Base-by-base conservation (phyloP, 2,888 invertebrate species). In the Drosophila nr. perissopoda region DNA sequence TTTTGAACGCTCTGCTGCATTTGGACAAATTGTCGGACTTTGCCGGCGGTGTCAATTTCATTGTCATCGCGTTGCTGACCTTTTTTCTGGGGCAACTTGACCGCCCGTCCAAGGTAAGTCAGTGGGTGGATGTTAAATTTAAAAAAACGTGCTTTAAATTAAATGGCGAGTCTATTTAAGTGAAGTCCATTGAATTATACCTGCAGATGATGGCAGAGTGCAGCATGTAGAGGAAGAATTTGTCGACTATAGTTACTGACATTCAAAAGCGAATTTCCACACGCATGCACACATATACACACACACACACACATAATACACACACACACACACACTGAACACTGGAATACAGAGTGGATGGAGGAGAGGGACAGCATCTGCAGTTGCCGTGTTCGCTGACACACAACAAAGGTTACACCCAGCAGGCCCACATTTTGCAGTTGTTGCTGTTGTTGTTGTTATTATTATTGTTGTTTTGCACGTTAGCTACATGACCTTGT, bases 21-120 rank as follows among this genome's bases (percentile, higher is more conserved):
- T 95, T 97, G 94, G 98, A 98, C 92, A 98, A 98, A 94, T 94
- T 98, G 67, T 97, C 98, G 1, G 98, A 98, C 93, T 97, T 98
- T 94, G 98, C 98, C 72, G 98, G 98, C 11, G 98, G 98, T 66
- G 96, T 97, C 65, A 98, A 98, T 94, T 98, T 98, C 93, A 97
- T 98, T 80, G 96, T 98, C 63, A 95, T 98, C 81, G 97, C 98
- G 11, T 93, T 98, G 73, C 94, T 98, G 52, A 98, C 98, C 34
- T 97, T 98, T 93, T 96, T 97, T 90, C 94, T 98, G 49, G 97
- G 97, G 18, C 97, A 97, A 94, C 95, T 95, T 81, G 96, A 96
- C 86, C 96, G 94, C 48, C 94, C 94, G 16, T 92, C 94, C 40
- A 95, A 96, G 94, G 95, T 95, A 93, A 92, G 92, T 51, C 31